Conservation (phyloP, 2,797 vertebrate genomes). For the Clarias laeviceps region DNA sequence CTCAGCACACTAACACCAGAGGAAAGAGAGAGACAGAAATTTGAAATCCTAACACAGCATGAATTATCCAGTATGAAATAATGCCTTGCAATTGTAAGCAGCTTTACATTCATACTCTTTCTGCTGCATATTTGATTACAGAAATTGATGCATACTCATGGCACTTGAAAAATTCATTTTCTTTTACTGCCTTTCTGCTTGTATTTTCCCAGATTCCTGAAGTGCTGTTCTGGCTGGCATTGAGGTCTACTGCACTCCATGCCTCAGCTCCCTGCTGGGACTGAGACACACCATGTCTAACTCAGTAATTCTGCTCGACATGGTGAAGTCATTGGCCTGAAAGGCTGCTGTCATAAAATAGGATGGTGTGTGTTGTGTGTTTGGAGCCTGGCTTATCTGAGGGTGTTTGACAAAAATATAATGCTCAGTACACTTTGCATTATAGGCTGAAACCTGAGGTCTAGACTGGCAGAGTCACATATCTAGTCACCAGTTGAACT, state of each 20-base stretch:
- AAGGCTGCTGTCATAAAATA: constrained; percentile 52
- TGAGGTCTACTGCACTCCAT: not conserved
- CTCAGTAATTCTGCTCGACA: constrained; percentile 40
- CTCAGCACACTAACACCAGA: not conserved
- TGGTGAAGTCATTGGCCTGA: constrained; percentile 49
- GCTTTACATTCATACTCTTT: not conserved
- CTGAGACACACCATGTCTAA: constrained; percentile 37
- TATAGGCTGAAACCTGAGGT: not conserved
- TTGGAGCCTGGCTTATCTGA: constrained; percentile 27
- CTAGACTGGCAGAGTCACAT: constrained; percentile 31
- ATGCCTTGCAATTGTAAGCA: not conserved
- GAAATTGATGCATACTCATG: constrained; percentile 17
- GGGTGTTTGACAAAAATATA: constrained; percentile 35
- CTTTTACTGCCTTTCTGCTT: not conserved
- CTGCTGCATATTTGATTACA: constrained; percentile 9
- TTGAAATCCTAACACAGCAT: not conserved
- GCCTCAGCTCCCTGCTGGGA: constrained; percentile 17
- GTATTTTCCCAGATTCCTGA: not conserved
- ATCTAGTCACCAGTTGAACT: too few species aligned
- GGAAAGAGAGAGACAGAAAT: not conserved
- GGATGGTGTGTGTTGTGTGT: constrained; percentile 21
- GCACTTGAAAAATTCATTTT: constrained; percentile 6
- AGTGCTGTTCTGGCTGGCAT: not conserved
- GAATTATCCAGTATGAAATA: not conserved
- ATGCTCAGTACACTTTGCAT: constrained; percentile 30